Conservation (phyloP, 1,140 invertebrate species). For the Druon quercuslanigerum region DNA sequence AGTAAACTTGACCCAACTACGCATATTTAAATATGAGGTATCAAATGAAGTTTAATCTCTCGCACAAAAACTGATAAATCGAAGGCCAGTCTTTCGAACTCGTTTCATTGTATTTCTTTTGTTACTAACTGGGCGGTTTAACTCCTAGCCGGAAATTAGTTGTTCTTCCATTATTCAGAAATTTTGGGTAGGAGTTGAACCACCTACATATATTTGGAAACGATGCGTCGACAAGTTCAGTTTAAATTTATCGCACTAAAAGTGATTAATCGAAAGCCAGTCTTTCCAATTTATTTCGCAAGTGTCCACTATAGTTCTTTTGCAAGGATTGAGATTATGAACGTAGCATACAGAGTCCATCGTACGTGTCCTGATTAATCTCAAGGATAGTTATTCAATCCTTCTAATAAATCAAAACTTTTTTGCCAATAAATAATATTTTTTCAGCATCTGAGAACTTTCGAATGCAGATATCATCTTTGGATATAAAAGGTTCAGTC, state of each 20-base stretch:
- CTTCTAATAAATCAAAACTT: too few relatives aligned
- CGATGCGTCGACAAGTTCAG: not conserved
- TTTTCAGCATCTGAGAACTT: not conserved
- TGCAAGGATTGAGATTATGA: not conserved
- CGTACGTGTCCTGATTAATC: too few relatives aligned
- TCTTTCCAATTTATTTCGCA: not conserved
- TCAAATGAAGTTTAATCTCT: constrained; percentile 1
- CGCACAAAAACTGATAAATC: not conserved
- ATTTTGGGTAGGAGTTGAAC: constrained; percentile 35
- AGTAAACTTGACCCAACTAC: constrained; percentile 18
- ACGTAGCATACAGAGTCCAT: not conserved
- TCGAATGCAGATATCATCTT: not conserved
- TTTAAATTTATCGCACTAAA: not conserved
- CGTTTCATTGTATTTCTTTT: not conserved
- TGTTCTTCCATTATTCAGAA: constrained; percentile 33
- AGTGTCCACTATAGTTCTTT: not conserved
- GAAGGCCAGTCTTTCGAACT: not conserved
- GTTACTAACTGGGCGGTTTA: too few relatives aligned
- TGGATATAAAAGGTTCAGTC: not conserved
- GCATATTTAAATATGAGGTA: not conserved
- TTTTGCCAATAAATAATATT: not conserved
- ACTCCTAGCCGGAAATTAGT: constrained; percentile 36
- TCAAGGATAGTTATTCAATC: too few relatives aligned
- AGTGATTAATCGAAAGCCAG: not conserved
- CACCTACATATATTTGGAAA: not conserved